Conservation (phyloP, 2,113 vertebrate genomes). For the Chionomys nivalis region DNA sequence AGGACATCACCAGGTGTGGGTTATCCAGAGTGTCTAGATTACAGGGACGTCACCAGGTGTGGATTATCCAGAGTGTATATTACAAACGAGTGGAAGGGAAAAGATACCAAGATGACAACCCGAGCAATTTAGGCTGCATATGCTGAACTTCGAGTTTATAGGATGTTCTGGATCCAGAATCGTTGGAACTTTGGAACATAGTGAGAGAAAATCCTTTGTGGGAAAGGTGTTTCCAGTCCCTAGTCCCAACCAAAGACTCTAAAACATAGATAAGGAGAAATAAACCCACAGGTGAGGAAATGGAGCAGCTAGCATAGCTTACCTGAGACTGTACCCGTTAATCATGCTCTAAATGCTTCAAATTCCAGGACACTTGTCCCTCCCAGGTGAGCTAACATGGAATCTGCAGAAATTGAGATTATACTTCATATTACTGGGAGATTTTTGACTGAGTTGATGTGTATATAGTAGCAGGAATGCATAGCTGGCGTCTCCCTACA, state of each 20-base stretch:
- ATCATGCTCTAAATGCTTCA: neutral
- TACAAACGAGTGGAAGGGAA: neutral
- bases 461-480: too few species aligned
- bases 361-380: neutral
- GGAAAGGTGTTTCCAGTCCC: neutral
- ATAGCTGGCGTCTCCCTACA: neutral
- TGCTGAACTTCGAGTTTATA: neutral
- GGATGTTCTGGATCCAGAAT: neutral
- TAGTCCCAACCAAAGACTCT: too few species aligned
- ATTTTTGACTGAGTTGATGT: neutral
- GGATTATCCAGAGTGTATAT: too few species aligned
- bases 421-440: neutral
- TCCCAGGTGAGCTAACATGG: neutral
- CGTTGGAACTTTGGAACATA: neutral
- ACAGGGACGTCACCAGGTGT: too few species aligned
- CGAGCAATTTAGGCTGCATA: neutral
- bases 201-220: neutral
- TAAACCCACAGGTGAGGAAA: accelerated
- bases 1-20: too few species aligned
- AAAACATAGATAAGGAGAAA: neutral
- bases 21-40: too few species aligned
- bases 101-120: neutral
- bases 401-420: neutral
- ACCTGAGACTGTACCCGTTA: neutral
- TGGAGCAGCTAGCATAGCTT: too few species aligned